Evolutionary conservation across 37 sponge, comb jelly and placozoan species (phyloP), one percentile per base, ranked within the genome.

Genomic region (Mnemiopsis leidyi): DNA sequence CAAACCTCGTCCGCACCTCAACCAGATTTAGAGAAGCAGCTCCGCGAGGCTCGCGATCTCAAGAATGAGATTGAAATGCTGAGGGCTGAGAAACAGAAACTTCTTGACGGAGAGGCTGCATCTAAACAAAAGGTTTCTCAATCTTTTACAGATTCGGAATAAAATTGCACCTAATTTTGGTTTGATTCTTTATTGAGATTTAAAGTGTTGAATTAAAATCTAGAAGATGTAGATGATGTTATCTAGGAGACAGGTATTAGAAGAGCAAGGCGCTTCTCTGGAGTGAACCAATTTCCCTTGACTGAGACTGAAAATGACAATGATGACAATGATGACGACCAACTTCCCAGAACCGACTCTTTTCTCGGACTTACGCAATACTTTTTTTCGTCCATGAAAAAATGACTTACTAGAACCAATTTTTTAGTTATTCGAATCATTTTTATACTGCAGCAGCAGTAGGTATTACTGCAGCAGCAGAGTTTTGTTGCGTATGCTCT

Each of bases 61-160:
- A 85, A 40, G 48, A 85, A 85, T 40, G 90, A 85, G 26, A 85
- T 85, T 40, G 90, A 85, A 61, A 85, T 85, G 90, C 48, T 85
- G 25, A 18, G 90, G 25, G 90, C 90, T 38, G 90, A 85, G 48
- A 85, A 85, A 23, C 90, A 85, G 61, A 85, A 85, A 26, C 61
- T 85, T 23, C 61, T 85, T 24, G 90, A 85, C 90, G 90, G 90
- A 39, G 90, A 85, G 61, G 90, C 90, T 23, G 39, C 90, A 0
- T 36, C 90, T 29, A 85, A 85, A 33, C 40, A 40, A 29, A 85
- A 85, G 90, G 90, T 85, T 85, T 85, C 48, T 23, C 26, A 33
- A 20, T 23, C 23, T 29, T 73, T 67, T 20, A 21, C 18, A 67
- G 13, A n/a, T n/a, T n/a, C n/a, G n/a, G n/a, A n/a, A n/a, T n/a